phyloP scores from a whole-genome alignment of 2,888 invertebrate genomes.

The Drosophila percnosoma region DNA sequence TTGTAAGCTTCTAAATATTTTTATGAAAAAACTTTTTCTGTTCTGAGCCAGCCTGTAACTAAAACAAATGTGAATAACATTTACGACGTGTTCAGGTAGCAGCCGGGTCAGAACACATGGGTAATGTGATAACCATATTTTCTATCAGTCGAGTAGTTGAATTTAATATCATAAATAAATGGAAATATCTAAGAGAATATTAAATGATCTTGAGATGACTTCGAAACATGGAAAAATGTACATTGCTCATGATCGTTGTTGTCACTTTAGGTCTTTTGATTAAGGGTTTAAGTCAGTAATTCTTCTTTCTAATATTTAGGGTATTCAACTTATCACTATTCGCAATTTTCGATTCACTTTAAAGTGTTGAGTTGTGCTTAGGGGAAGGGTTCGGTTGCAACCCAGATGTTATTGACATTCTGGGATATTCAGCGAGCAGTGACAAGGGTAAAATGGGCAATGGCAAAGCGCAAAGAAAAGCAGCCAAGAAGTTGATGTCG shows the following conservation, averaged over 20 bases:
- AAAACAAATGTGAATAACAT: conserved; percentile 35
- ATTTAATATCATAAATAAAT: not conserved
- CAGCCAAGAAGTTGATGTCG: conserved; percentile 34
- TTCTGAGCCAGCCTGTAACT: conserved; percentile 33
- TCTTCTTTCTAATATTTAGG: not conserved
- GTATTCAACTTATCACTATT: not conserved
- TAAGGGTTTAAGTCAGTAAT: not conserved
- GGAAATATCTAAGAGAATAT: not conserved
- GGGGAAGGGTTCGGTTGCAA: not conserved
- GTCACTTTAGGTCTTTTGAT: not conserved
- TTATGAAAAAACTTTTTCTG: conserved; percentile 22
- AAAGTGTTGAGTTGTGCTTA: too few relatives aligned
- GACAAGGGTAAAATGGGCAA: not conserved
- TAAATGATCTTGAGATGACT: too few relatives aligned
- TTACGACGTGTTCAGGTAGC: not conserved
- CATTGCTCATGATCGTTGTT: not conserved
- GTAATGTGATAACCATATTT: conserved; percentile 23
- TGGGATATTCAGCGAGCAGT: conserved; percentile 2
- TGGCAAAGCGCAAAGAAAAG: conserved; percentile 14
- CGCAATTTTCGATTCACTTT: not conserved
- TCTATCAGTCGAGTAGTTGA: not conserved
- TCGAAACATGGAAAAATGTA: not conserved
- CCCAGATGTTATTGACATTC: conserved; percentile 27
- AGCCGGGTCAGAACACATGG: conserved; percentile 13
- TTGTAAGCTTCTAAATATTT: conserved; percentile 1